Conservation (phyloP, 2,113 vertebrate genomes). For the Marmota flaviventris region DNA sequence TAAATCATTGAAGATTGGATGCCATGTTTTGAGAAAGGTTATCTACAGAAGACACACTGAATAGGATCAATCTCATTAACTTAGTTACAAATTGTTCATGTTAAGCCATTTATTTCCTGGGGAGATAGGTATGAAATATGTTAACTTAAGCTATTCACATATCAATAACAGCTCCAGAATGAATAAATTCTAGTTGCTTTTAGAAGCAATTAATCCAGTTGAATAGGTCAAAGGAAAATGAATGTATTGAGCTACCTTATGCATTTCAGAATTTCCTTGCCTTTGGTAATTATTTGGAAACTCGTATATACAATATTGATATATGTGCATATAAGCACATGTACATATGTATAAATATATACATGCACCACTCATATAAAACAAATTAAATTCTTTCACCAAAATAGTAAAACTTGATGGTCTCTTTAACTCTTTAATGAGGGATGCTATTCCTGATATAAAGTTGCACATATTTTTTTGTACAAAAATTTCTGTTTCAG, state of each 20-base stretch:
- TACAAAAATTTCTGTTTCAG: background rate
- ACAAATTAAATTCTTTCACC: background rate
- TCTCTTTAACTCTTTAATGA: background rate
- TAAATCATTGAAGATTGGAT: background rate
- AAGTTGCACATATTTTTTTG: background rate
- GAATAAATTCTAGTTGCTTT: background rate
- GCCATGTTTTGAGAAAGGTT: background rate
- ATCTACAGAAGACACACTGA: background rate
- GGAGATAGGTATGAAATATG: background rate
- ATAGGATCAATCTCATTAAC: background rate
- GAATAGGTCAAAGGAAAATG: background rate
- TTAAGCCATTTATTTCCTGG: background rate
- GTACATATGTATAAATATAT: background rate
- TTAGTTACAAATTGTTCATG: background rate
- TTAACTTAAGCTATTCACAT: conserved; percentile 5
- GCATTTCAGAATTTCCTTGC: background rate
- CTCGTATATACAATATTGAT: background rate
- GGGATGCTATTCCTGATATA: background rate
- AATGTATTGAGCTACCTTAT: background rate
- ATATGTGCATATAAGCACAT: background rate
- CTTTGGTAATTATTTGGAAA: conserved; percentile 19
- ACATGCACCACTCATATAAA: background rate
- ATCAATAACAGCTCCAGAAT: background rate
- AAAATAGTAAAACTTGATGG: background rate
- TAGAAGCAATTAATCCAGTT: background rate